Evolutionary conservation across 2,113 vertebrate genomes (phyloP).

Genomic region (Acinonyx jubatus): DNA sequence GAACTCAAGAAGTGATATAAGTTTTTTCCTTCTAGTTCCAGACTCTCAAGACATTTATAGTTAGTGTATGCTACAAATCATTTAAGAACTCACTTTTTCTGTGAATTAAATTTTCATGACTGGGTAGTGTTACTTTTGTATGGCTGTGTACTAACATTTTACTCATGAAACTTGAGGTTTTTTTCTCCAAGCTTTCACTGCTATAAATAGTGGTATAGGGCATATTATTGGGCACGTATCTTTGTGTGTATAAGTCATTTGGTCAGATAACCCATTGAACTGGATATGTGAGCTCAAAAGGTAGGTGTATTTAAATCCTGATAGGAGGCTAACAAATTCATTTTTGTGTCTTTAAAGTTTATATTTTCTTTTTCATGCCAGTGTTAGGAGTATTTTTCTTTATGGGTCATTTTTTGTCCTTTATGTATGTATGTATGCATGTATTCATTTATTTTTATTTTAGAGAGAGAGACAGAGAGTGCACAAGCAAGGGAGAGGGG

Average conservation of each 20-base stretch:
- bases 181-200: background rate
- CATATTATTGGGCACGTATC: background rate
- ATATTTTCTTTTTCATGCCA: background rate
- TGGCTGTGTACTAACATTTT: background rate
- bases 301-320: background rate
- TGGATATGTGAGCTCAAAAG: background rate
- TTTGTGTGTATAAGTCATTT: background rate
- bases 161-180: background rate
- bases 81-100: conserved; percentile 23
- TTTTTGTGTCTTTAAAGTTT: background rate
- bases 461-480: too few relatives aligned
- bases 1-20: background rate
- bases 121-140: background rate
- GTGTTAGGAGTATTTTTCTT: background rate
- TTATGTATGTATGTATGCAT: background rate
- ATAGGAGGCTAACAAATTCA: background rate
- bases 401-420: background rate
- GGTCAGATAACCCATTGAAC: background rate
- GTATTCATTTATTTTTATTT: too few relatives aligned
- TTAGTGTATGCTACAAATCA: background rate
- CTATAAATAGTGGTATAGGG: background rate
- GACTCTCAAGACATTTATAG: background rate
- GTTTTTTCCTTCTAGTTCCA: background rate
- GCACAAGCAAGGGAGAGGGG: too few relatives aligned
- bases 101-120: background rate